Conservation (phyloP, 2,113 vertebrate species). For the Dromas ardeola region DNA sequence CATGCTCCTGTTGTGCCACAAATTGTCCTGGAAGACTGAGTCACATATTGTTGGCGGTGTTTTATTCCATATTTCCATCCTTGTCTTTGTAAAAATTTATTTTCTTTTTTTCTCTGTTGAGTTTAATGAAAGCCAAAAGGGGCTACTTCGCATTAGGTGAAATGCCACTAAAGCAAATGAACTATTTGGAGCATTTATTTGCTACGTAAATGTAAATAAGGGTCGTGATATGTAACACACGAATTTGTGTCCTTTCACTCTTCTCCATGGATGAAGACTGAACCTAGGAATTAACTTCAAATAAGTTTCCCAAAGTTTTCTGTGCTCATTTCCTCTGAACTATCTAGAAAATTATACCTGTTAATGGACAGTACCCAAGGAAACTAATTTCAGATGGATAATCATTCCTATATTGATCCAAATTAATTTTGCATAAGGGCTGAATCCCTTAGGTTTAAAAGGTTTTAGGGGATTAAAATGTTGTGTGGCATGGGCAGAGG, state of each 20-base stretch:
- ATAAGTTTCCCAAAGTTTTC: neutral
- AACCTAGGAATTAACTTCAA: neutral
- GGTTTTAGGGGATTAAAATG: neutral
- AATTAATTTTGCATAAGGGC: neutral
- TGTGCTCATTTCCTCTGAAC: neutral
- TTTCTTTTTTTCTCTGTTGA: neutral
- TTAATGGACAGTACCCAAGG: neutral
- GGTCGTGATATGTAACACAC: too few species aligned
- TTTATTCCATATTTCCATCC: neutral
- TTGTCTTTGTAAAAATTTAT: neutral
- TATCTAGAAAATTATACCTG: neutral
- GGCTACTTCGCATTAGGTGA: neutral
- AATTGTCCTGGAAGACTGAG: neutral
- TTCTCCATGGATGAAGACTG: neutral
- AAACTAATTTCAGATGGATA: neutral
- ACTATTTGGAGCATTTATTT: neutral
- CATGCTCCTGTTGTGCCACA: neutral
- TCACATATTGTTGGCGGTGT: neutral
- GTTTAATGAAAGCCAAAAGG: neutral
- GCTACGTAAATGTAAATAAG: neutral
- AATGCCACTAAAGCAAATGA: neutral
- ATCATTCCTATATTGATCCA: neutral
- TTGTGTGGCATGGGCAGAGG: neutral
- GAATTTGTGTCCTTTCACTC: neutral
- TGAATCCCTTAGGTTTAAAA: neutral